Base-by-base conservation (phyloP, 2,888 invertebrate species). In the Physocephala rufipes region DNA sequence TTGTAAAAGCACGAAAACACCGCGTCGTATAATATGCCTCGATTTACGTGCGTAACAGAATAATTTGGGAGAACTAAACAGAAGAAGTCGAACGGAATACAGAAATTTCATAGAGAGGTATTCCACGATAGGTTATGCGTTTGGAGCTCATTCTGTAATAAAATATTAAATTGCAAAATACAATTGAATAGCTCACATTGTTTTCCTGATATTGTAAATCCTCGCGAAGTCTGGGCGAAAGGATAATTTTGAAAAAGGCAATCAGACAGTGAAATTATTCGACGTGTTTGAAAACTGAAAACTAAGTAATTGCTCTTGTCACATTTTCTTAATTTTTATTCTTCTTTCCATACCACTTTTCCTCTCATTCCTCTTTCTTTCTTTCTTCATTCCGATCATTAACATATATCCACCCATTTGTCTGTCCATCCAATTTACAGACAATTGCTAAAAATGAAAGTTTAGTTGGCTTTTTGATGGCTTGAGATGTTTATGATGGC, bases 141-240 rank as follows among this genome's bases (percentile, higher is more conserved):
- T 9, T 4, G 36, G 4, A 36, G 36, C 9, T 36, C 36, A 36
- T 36, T 9, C 36, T 9, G 36, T 36, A 4, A 9, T 9, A 36
- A n/a, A 53, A 62, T 62, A 68, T 68, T 68, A 61, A 62, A 62
- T 62, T 62, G 67, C 67, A 36, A 68, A 62, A 51, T 24, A 43
- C 47, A 28, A 2, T 24, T 61, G 68, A 49, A 68, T 68, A 68
- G 62, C 62, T 61, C 61, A 68, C 61, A 51, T 36, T 24, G 66
- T 45, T 43, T 30, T 26, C 15, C 49, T 51, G 51, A 51, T 28
- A 36, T 9, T 53, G 51, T 7, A 16, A 26, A 16, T 26, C 26
- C n/a, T 5, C 28, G 26, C 58, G 26, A 58, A 26, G 58, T 26
- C 9, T 36, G 28, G 28, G 2, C 15, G 28, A 16, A n/a, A 21